A percentile compares a stretch with the other conserved stretches of the same genome.
Evolutionary conservation across 1,140 invertebrate genomes (phyloP).

Genomic region (Muscidifurax raptorellus): DNA sequence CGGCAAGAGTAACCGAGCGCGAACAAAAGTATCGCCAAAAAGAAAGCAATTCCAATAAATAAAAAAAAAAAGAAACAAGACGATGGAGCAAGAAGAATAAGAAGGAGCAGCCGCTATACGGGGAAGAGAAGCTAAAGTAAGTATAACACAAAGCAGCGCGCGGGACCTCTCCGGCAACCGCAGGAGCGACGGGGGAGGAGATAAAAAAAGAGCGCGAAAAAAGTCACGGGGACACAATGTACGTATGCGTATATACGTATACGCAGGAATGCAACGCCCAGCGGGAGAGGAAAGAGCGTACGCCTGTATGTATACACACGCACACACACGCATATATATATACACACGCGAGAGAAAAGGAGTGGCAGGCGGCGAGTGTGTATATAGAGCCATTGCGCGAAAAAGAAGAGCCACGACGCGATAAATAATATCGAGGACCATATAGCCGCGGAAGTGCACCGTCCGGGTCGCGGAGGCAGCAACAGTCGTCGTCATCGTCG

Average conservation of each 20-base stretch:
- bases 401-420: conserved; percentile 21
- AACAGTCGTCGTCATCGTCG: too few species aligned
- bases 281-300: conserved; percentile 30
- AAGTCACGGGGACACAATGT: conserved; percentile 42
- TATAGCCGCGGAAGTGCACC: conserved; percentile 16
- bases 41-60: conserved; percentile 14
- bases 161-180: background rate
- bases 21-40: background rate
- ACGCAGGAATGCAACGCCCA: conserved; percentile 34
- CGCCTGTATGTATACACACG: background rate
- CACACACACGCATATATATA: too few species aligned
- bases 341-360: conserved; percentile 37
- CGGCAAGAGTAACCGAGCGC: conserved; percentile 9
- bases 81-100: conserved; percentile 21
- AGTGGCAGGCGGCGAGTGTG: conserved; percentile 30
- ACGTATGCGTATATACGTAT: background rate
- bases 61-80: background rate
- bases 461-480: background rate
- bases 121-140: background rate
- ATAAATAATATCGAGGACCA: conserved; percentile 51
- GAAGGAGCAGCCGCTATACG: background rate
- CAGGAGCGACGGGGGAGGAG: background rate
- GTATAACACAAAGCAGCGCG: conserved; percentile 27
- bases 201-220: conserved; percentile 2
- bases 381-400: background rate